Percentiles rank a stretch among this genome's conserved stretches.
These are phyloP conservation scores for Pachyuromys duprasi DNA, from an alignment of 2,797 vertebrate species.

Conservation along the genomic window DNA sequence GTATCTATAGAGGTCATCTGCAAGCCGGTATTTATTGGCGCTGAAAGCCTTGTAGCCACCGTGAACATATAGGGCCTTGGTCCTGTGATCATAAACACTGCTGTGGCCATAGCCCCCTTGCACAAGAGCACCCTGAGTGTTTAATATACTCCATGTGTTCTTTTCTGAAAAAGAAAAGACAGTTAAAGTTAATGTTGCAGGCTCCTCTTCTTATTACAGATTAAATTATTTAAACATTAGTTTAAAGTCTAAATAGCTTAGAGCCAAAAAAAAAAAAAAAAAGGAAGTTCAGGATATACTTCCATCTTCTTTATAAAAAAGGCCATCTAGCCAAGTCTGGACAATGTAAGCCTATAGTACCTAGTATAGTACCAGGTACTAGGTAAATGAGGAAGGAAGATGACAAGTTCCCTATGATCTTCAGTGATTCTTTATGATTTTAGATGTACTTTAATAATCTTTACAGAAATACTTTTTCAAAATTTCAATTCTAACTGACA, in stretches of 20 bases:
- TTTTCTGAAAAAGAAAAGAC: constrained; percentile 83
- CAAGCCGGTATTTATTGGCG: constrained; percentile 97
- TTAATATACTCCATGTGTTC: constrained; percentile 92
- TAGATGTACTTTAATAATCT: neutral
- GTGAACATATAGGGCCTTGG: constrained; percentile 94
- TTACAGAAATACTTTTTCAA: constrained; percentile 35
- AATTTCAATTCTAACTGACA: constrained; percentile 36
- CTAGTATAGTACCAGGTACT: neutral
- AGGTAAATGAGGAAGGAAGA: neutral
- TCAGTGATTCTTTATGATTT: neutral
- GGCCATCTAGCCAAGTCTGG: neutral
- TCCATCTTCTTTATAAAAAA: constrained; percentile 28
- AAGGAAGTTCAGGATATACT: neutral
- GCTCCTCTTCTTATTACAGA: neutral
- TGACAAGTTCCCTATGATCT: neutral
- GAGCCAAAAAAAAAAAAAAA: neutral
- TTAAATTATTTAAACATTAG: neutral
- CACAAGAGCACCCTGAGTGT: constrained; percentile 93
- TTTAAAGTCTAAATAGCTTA: constrained; percentile 21
- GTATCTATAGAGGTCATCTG: constrained; percentile 96
- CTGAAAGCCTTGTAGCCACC: constrained; percentile 99
- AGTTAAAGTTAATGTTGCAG: constrained; percentile 51
- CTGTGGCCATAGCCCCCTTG: constrained; percentile 99
- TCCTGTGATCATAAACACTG: constrained; percentile 93
- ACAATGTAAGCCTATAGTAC: neutral